Conservation (phyloP, 2,888 invertebrate species). For the Plebejus melissa region DNA sequence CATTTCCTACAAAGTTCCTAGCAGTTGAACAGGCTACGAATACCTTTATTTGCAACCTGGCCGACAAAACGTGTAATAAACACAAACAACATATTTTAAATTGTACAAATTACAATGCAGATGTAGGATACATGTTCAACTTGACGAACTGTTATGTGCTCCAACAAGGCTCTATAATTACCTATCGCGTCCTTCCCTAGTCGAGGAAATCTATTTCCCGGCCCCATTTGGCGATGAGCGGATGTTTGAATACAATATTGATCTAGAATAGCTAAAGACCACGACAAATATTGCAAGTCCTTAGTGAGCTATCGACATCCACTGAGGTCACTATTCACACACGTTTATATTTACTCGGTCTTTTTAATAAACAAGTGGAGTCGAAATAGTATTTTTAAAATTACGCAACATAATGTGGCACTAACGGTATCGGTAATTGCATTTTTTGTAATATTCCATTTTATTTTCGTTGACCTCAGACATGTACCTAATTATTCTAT, state of each 20-base stretch:
- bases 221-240: conserved; percentile 42
- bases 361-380: not conserved
- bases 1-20: no score
- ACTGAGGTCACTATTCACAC: not conserved
- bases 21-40: no score
- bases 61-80: not conserved
- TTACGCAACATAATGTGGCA: no score
- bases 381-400: not conserved
- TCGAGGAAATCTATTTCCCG: conserved; percentile 57
- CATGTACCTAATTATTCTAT: no score
- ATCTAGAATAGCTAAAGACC: conserved; percentile 41
- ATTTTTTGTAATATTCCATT: no score
- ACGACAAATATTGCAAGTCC: conserved; percentile 29
- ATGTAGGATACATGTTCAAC: not conserved
- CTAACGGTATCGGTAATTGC: no score
- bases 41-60: not conserved
- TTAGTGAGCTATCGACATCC: conserved; percentile 8
- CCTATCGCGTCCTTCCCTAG: conserved; percentile 36
- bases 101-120: not conserved
- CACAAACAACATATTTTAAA: not conserved
- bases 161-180: conserved; percentile 29
- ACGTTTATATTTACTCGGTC: not conserved
- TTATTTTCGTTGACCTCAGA: no score
- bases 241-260: conserved; percentile 64
- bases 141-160: conserved; percentile 23